Conservation (phyloP, 1,140 invertebrate species). For the Melanaphis sacchari region DNA sequence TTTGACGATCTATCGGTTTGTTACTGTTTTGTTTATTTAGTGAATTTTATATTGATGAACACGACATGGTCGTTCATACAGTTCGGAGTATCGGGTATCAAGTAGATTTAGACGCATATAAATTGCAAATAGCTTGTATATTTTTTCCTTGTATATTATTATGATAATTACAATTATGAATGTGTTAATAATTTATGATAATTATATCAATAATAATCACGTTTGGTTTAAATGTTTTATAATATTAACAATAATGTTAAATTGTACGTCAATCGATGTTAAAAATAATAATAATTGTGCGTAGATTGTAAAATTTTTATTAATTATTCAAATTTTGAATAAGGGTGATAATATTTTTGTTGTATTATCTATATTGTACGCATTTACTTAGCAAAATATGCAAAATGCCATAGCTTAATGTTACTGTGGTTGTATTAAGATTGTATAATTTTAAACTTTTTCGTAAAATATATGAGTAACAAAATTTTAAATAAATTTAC, state of each 20-base stretch:
- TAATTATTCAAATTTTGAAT: slow-evolving; percentile 38
- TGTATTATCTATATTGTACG: not conserved
- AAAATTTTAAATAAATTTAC: not conserved
- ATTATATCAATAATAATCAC: slow-evolving; percentile 17
- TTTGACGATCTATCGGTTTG: slow-evolving; percentile 44
- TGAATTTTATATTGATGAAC: slow-evolving; percentile 54
- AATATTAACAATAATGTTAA: slow-evolving; percentile 20
- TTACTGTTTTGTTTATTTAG: slow-evolving; percentile 52
- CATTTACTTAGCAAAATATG: not conserved
- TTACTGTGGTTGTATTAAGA: slow-evolving; percentile 36
- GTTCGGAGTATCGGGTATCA: slow-evolving; percentile 58
- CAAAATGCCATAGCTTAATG: slow-evolving; percentile 21
- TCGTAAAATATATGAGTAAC: not conserved
- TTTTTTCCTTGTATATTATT: slow-evolving; percentile 38
- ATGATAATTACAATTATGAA: slow-evolving; percentile 31
- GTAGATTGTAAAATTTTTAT: slow-evolving; percentile 29
- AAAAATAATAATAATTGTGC: not conserved
- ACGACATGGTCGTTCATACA: slow-evolving; percentile 57
- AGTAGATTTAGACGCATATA: slow-evolving; percentile 56
- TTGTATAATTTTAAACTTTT: not conserved
- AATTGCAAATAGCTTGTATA: slow-evolving; percentile 53
- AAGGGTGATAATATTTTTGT: slow-evolving; percentile 21
- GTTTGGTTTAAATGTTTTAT: slow-evolving; percentile 1
- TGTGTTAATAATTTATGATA: slow-evolving; percentile 19
- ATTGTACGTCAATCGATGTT: slow-evolving; percentile 20